Conservation (phyloP, 2,888 invertebrate genomes). For the Chaitophorus viminalis region DNA sequence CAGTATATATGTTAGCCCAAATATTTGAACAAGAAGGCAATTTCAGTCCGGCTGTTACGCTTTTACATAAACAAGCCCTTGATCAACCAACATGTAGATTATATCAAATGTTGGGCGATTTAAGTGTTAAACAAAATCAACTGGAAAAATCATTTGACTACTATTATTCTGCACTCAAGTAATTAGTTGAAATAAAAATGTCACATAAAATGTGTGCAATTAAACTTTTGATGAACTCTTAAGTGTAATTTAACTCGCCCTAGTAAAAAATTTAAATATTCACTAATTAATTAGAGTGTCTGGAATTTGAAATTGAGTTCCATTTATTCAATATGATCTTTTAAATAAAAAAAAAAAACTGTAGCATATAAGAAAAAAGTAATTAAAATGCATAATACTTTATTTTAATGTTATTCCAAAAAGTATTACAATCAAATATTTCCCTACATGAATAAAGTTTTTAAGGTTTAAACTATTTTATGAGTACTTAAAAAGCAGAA, state of each 20-base stretch:
- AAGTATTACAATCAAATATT: background rate
- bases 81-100: conserved; percentile 73
- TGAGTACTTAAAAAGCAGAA: too few relatives aligned
- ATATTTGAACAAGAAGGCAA: conserved; percentile 75
- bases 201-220: background rate
- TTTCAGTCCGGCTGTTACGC: conserved; percentile 75
- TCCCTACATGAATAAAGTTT: background rate
- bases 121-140: conserved; percentile 73
- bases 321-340: background rate
- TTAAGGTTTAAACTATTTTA: too few relatives aligned
- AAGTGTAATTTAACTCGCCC: too few relatives aligned
- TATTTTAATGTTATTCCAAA: background rate
- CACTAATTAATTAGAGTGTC: too few relatives aligned
- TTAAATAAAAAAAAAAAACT: too few relatives aligned
- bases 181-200: conserved; percentile 64
- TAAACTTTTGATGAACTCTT: background rate
- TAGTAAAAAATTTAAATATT: too few relatives aligned
- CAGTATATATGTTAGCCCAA: conserved; percentile 78
- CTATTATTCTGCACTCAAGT: conserved; percentile 76
- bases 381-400: background rate
- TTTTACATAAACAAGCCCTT: conserved; percentile 76
- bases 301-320: background rate
- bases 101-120: conserved; percentile 76
- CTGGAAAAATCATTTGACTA: conserved; percentile 78
- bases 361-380: background rate